Evolutionary conservation across 2,113 vertebrate genomes (phyloP).

Genomic region (Cyanistes caeruleus): DNA sequence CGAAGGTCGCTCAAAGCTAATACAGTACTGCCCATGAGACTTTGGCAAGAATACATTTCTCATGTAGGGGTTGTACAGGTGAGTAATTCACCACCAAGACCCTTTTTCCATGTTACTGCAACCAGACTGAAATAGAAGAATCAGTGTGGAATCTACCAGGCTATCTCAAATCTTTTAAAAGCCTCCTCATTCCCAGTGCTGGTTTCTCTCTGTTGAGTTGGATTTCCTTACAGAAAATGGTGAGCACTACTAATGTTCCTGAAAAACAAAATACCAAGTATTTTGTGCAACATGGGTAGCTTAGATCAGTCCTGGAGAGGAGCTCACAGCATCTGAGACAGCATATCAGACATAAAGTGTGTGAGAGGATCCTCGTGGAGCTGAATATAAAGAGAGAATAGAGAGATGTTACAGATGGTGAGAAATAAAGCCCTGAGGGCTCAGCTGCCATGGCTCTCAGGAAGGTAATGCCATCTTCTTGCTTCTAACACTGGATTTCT

Average conservation of each 20-base stretch:
- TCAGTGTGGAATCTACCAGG: background rate
- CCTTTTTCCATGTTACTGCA: background rate
- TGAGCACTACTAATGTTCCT: background rate
- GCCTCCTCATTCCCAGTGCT: background rate
- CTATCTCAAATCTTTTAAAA: background rate
- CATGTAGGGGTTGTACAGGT: background rate
- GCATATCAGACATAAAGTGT: background rate
- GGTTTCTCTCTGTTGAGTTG: background rate
- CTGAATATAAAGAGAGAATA: background rate
- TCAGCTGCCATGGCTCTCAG: background rate
- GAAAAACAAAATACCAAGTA: background rate
- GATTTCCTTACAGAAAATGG: background rate
- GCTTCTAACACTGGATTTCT: background rate
- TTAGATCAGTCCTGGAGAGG: background rate
- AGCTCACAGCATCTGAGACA: background rate
- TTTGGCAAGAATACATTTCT: background rate
- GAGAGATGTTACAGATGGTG: background rate
- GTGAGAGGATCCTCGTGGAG: background rate
- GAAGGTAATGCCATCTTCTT: background rate
- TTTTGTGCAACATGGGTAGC: background rate
- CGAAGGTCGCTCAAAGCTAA: background rate
- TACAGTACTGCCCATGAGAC: background rate
- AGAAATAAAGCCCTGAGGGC: background rate
- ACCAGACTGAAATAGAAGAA: background rate
- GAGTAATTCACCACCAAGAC: background rate